Percentiles rank a stretch among this genome's conserved stretches.
Evolutionary conservation across 2,113 vertebrate species (phyloP).

Genomic region (Mohoua ochrocephala): DNA sequence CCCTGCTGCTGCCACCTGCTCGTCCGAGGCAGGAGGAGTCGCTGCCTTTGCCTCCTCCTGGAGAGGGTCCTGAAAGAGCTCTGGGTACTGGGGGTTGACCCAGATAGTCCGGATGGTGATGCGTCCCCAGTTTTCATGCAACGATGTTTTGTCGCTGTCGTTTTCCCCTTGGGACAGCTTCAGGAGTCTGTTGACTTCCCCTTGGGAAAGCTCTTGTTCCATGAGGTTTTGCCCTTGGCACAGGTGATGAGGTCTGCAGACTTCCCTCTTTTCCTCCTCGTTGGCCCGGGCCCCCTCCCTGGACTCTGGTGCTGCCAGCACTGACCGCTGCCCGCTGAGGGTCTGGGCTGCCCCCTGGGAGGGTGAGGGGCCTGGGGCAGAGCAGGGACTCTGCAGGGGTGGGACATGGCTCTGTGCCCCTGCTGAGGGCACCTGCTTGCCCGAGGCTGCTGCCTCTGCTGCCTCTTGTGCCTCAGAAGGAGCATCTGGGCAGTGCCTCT

Average conservation of each 20-base stretch:
- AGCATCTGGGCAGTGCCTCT: background rate
- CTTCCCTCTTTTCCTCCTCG: background rate
- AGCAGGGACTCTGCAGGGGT: background rate
- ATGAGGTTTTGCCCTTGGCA: background rate
- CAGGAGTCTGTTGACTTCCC: background rate
- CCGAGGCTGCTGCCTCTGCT: background rate
- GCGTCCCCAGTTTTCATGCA: background rate
- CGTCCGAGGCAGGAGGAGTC: background rate
- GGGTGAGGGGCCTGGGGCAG: background rate
- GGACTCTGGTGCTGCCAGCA: background rate
- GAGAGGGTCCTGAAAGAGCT: background rate
- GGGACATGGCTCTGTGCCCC: background rate
- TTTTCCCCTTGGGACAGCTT: background rate
- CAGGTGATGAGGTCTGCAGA: too few species aligned
- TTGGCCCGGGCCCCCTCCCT: too few species aligned
- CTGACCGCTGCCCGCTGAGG: rapidly evolving
- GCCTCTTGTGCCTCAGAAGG: background rate
- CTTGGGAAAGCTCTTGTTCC: background rate
- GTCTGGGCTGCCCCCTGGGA: background rate
- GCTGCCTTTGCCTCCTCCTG: background rate
- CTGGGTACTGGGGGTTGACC: background rate
- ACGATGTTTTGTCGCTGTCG: rapidly evolving
- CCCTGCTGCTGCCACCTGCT: background rate
- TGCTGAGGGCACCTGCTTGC: background rate
- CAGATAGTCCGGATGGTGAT: background rate